Conservation (phyloP, 2,888 invertebrate species). For the Pseudococcus viburni region DNA sequence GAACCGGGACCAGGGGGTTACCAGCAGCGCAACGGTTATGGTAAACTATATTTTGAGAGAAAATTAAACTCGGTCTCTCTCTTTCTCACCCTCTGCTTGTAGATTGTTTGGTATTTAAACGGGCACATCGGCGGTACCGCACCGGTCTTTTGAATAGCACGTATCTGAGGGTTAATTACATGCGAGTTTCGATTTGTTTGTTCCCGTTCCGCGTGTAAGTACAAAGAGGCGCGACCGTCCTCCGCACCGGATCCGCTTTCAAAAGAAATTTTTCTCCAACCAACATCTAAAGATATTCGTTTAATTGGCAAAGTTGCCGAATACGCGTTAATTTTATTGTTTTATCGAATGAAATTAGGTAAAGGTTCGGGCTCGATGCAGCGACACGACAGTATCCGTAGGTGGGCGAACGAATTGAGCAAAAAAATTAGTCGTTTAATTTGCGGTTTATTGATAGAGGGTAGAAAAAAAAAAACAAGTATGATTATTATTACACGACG, state of each 20-base stretch:
- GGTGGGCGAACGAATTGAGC: neutral
- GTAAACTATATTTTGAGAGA: constrained; percentile 34
- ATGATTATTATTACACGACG: constrained; percentile 12
- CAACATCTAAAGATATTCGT: neutral
- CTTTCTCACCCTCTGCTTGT: neutral
- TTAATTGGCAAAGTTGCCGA: constrained; percentile 30
- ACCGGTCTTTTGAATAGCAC: constrained; percentile 13
- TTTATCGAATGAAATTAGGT: neutral
- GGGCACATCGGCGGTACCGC: neutral
- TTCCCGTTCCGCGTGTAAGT: neutral
- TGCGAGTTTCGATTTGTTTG: constrained; percentile 47
- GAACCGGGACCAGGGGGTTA: neutral
- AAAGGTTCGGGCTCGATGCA: neutral
- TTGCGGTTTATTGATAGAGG: neutral
- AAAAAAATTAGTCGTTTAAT: neutral
- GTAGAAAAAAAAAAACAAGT: neutral
- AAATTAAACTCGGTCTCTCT: neutral
- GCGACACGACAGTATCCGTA: neutral
- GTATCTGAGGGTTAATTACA: constrained; percentile 50
- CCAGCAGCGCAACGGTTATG: constrained; percentile 12
- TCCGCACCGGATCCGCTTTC: neutral
- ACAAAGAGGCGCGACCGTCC: neutral
- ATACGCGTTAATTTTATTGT: constrained; percentile 1
- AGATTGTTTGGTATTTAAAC: neutral
- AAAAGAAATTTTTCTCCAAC: neutral